Conservation (phyloP, 2,888 invertebrate species). For the Parnassius mnemosyne region DNA sequence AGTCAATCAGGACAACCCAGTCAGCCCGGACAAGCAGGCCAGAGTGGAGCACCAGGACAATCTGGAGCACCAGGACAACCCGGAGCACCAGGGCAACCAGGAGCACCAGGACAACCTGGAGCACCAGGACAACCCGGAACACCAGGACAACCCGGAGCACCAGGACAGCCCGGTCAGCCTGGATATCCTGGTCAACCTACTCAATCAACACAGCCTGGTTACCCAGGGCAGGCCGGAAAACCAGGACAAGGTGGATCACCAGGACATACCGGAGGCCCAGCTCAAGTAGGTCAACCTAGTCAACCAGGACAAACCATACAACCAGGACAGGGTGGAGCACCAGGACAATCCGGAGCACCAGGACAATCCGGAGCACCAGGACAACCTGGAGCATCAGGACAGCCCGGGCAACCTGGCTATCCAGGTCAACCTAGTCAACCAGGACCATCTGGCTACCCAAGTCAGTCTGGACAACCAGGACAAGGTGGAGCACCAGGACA, state of each 20-base stretch:
- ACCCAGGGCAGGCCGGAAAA: slow-evolving; percentile 47
- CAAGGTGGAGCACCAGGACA: not conserved
- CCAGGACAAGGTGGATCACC: slow-evolving; percentile 37
- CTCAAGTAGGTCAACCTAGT: slow-evolving; percentile 38
- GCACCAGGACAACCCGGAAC: slow-evolving; percentile 36
- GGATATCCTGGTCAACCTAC: slow-evolving; percentile 64
- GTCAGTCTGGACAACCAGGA: slow-evolving; percentile 14
- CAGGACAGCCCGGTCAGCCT: slow-evolving; percentile 37
- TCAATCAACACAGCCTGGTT: slow-evolving; percentile 43
- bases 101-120: slow-evolving; percentile 32
- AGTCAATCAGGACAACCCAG: no score
- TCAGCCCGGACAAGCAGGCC: no score
- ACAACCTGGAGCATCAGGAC: slow-evolving; percentile 56
- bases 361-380: slow-evolving; percentile 37
- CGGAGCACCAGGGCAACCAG: slow-evolving; percentile 48
- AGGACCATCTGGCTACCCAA: slow-evolving; percentile 26
- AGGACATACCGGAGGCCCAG: slow-evolving; percentile 34
- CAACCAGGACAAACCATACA: slow-evolving; percentile 47
- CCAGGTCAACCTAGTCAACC: slow-evolving; percentile 25
- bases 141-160: slow-evolving; percentile 35
- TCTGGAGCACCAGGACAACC: slow-evolving; percentile 40
- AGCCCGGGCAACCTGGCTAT: slow-evolving; percentile 33
- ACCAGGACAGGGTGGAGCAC: slow-evolving; percentile 42
- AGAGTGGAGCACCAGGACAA: no score
- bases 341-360: slow-evolving; percentile 32